Conservation (phyloP, 2,888 invertebrate genomes). For the Cepaea hortensis region DNA sequence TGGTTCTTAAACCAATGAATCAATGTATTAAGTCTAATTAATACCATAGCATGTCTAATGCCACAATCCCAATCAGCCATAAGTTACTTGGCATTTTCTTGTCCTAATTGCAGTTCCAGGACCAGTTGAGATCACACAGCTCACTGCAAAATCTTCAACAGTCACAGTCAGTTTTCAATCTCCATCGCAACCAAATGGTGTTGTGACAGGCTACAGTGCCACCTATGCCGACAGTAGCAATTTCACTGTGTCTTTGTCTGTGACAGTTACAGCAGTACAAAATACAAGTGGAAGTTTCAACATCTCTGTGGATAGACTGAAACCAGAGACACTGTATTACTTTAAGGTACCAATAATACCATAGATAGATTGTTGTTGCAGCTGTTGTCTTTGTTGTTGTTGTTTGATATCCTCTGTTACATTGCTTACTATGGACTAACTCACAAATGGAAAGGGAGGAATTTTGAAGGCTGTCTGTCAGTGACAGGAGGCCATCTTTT, state of each 20-base stretch:
- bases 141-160: conserved; percentile 50
- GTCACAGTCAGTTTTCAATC: conserved; percentile 59
- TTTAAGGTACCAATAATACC: conserved; percentile 58
- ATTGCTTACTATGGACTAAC: too few relatives aligned
- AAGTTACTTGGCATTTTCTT: neutral
- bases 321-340: conserved; percentile 60
- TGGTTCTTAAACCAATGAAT: too few relatives aligned
- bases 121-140: conserved; percentile 55
- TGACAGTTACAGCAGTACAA: conserved; percentile 31
- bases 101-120: conserved; percentile 64
- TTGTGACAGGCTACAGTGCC: conserved; percentile 60
- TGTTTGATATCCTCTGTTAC: too few relatives aligned
- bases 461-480: too few relatives aligned
- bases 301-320: conserved; percentile 56
- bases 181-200: conserved; percentile 64
- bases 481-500: too few relatives aligned
- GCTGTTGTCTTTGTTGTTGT: neutral
- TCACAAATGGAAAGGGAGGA: too few relatives aligned
- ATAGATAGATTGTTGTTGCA: neutral
- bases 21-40: too few relatives aligned
- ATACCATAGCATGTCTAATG: too few relatives aligned
- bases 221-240: conserved; percentile 53
- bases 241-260: conserved; percentile 52
- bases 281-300: neutral
- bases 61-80: too few relatives aligned